Evolutionary conservation across 2,113 vertebrate genomes (phyloP), one percentile per base, ranked within the genome.

Genomic region (Meles meles): DNA sequence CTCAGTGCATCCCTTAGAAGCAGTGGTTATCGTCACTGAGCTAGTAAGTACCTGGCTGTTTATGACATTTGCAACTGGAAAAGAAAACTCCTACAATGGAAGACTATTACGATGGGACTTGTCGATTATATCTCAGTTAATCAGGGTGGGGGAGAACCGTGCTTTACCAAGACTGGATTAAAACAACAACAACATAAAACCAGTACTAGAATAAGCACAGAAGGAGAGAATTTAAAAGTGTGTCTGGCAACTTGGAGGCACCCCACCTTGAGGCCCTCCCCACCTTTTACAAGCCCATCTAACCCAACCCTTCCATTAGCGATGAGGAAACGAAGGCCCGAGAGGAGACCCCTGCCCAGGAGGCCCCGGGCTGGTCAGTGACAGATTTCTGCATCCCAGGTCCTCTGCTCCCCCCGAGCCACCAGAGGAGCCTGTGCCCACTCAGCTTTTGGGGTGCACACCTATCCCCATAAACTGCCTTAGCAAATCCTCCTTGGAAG

Each of bases 301-400:
- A 31, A 31, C 6, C 37, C 55, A 89, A 8, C 7, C 23, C 37
- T 20, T 34, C n/a, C 1, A 2, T 31, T 10, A 55, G 18, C 3
- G 0, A 8, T 11, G 6, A 76, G 57, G 61, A 96, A 49, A 87
- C 2, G 15, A 55, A 47, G 52, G 67, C n/a, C 67, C 34, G 57
- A 81, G 17, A 76, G 47, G 52, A 65, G 65, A 6, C 25, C 9
- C 69, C 4, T n/a, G 31, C 6, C 13, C 44, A 12, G 7, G 27
- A 31, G 4, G 8, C 15, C 25, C 11, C 61, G 14, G 44, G 21
- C 7, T 7, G 44, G 6, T 18, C 29, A 29, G 21, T 0, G n/a
- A 49, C n/a, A n/a, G 42, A 55, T 6, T 52, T 84, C 37, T 8
- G 1, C 2, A 71, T 21, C 27, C 14, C 52, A 7, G 23, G 52